These are phyloP conservation scores for Spicauda simplicius DNA, from an alignment of 2,888 invertebrate species.

Conservation along the genomic window DNA sequence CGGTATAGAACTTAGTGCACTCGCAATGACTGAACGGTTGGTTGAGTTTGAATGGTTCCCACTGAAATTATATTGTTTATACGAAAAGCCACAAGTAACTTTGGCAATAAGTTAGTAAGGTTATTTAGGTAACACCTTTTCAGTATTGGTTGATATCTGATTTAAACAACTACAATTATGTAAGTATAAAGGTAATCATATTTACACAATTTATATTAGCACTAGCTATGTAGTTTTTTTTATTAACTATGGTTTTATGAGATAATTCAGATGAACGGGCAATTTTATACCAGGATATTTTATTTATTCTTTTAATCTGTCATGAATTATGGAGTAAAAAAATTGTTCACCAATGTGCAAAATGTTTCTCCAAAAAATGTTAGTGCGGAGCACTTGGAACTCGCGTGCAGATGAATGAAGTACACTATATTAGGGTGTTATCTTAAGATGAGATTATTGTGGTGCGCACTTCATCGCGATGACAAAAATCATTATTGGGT, in stretches of 20 bases:
- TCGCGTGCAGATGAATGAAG: too few species aligned
- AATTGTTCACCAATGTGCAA: background rate
- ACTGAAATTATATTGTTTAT: conserved; percentile 48
- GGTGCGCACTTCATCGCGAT: too few species aligned
- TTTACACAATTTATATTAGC: conserved; percentile 76
- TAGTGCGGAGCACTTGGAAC: too few species aligned
- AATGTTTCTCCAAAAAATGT: background rate
- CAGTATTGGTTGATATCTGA: conserved; percentile 80
- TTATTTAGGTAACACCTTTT: conserved; percentile 74
- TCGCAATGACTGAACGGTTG: conserved; percentile 57
- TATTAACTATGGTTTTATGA: conserved; percentile 48
- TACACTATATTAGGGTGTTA: too few species aligned
- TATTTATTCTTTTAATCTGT: background rate
- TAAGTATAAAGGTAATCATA: conserved; percentile 64
- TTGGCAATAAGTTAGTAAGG: conserved; percentile 77
- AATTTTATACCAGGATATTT: conserved; percentile 25
- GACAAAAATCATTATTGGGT: too few species aligned
- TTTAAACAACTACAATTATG: conserved; percentile 61
- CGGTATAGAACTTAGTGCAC: conserved; percentile 44
- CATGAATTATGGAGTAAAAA: background rate
- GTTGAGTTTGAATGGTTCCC: conserved; percentile 48
- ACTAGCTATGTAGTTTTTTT: conserved; percentile 75
- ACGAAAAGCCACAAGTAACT: conserved; percentile 62
- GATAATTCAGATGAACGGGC: conserved; percentile 43
- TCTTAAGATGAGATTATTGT: too few species aligned